These are phyloP conservation scores for Nemotelus pantherinus DNA, from an alignment of 2,888 invertebrate species.

Conservation along the genomic window DNA sequence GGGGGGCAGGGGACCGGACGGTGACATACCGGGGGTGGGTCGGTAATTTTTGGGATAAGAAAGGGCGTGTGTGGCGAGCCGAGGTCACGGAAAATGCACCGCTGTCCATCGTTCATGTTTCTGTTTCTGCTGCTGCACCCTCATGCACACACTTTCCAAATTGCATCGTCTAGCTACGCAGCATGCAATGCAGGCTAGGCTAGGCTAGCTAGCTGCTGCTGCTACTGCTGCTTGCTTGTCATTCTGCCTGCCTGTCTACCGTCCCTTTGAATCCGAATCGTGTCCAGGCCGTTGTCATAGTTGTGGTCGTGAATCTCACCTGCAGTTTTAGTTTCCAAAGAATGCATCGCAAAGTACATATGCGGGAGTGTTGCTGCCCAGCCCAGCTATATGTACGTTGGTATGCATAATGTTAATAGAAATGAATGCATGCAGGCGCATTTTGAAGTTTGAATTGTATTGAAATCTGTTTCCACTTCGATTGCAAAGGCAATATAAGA, in stretches of 20 bases:
- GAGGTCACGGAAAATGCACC: constrained; percentile 17
- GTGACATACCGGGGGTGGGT: not conserved
- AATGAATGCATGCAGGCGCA: not conserved
- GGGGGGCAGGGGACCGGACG: not conserved
- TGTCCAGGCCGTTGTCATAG: not conserved
- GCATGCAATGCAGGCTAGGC: no score
- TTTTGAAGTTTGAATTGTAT: not conserved
- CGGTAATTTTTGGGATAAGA: constrained; percentile 21
- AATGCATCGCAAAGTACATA: not conserved
- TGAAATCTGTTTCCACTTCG: not conserved
- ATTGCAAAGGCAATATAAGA: no score
- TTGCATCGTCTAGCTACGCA: no score
- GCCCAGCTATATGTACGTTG: no score
- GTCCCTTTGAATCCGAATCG: not conserved
- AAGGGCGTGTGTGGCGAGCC: constrained; percentile 5
- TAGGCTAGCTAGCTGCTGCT: no score
- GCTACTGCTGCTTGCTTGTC: no score
- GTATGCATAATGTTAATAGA: no score
- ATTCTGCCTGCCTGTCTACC: not conserved
- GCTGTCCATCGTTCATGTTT: not conserved
- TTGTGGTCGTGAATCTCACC: not conserved
- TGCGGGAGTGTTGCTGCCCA: not conserved
- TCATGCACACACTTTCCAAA: no score
- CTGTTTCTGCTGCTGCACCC: no score
- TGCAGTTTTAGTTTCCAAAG: not conserved